Conservation (phyloP, 2,888 invertebrate species). For the Zeuzera pyrina region DNA sequence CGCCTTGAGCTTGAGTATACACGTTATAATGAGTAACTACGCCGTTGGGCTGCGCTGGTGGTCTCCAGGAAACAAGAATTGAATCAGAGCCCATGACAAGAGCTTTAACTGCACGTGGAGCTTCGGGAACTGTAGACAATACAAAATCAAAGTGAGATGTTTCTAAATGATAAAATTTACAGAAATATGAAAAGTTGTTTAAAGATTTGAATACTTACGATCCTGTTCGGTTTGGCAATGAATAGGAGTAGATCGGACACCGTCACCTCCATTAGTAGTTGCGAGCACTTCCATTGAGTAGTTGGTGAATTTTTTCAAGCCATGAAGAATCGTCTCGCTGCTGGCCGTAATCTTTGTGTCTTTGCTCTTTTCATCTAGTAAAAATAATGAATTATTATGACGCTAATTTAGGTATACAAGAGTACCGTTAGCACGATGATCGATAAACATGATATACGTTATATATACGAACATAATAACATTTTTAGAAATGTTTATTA, state of each 20-base stretch:
- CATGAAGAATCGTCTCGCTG: constrained; percentile 93
- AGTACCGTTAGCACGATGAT: no score
- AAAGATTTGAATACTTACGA: constrained; percentile 67
- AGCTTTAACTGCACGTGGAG: constrained; percentile 94
- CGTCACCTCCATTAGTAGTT: constrained; percentile 95
- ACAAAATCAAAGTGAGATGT: not conserved
- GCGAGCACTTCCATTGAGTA: constrained; percentile 97
- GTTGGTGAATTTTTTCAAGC: constrained; percentile 94
- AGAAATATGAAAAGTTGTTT: not conserved
- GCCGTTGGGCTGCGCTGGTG: constrained; percentile 94
- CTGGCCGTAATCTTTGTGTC: constrained; percentile 94
- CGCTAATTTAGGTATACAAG: no score
- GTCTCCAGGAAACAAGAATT: constrained; percentile 94
- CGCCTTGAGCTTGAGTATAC: constrained; percentile 84
- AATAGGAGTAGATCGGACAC: constrained; percentile 88
- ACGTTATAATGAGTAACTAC: constrained; percentile 94
- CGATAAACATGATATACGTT: no score
- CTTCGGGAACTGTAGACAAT: constrained; percentile 83
- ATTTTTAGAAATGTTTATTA: no score
- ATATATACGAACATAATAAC: no score
- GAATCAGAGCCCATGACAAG: constrained; percentile 93
- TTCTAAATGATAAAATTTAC: not conserved
- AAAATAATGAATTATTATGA: constrained; percentile 2
- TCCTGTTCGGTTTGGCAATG: constrained; percentile 97
- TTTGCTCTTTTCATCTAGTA: constrained; percentile 87